Evolutionary conservation across 2,113 vertebrate species (phyloP), one percentile per base, ranked within the genome.

Genomic region (Periophthalmus modestus): DNA sequence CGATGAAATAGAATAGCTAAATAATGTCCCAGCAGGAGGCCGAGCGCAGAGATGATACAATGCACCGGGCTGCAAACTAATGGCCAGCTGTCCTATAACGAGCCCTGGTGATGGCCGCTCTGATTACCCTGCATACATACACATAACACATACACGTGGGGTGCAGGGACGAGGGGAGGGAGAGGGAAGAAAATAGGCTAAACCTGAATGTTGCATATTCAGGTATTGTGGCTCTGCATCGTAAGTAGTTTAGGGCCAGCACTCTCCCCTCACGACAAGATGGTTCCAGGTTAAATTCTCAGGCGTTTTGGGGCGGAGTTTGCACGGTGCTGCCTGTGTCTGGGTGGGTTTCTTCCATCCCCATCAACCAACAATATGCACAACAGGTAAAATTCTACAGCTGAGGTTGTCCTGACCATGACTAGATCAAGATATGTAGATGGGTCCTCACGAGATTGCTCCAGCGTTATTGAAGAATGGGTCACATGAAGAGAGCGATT

Each of bases 1-100:
- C 83, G 87, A 90, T 88, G 85, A 91, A 93, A 89, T 88, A 79
- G 91, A 93, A 91, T 92, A 77, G 88, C 82, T 93, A 91, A 93
- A 92, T 91, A 91, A 88, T 77, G 83, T 87, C 90, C 80, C 91
- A 93, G 91, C 89, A 87, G 92, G 91, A 87, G 79, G 87, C 63
- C 61, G 76, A 72, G 80, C 57, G 72, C 82, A 58, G 82, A 84
- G 90, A 87, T 78, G 80, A 89, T 88, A 87, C 89, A 90, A 89
- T 87, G 82, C 68, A 47, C 87, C 63, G 69, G 81, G 81, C 79
- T 72, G 75, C 73, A 87, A 89, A 89, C 89, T 85, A 89, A 89
- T 87, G 89, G 89, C 91, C 90, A 89, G 84, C 91, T 89, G 90
- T 92, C 89, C 87, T 83, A 82, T 93, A 92, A 93, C 88, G 89